These are phyloP conservation scores for Cotesia vestalis DNA, from an alignment of 1,140 invertebrate species.

Conservation along the genomic window DNA sequence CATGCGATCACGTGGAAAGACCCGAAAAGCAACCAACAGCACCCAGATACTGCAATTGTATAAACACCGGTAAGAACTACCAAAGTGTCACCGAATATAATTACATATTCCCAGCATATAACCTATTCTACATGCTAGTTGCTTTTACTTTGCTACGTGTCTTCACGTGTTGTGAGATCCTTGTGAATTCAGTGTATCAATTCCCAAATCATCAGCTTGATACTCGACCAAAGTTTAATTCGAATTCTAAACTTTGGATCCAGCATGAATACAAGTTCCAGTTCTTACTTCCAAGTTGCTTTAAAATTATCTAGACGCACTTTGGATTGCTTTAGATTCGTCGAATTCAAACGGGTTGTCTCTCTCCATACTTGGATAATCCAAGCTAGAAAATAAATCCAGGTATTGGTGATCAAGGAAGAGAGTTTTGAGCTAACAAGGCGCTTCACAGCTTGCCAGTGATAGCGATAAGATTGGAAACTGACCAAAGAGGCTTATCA, in stretches of 20 bases:
- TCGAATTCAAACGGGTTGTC: too few species aligned
- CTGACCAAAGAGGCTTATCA: slow-evolving; percentile 20
- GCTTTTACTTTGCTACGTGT: slow-evolving; percentile 64
- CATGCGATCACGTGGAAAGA: slow-evolving; percentile 36
- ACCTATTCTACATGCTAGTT: slow-evolving; percentile 58
- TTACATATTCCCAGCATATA: slow-evolving; percentile 47
- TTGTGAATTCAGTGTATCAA: slow-evolving; percentile 9
- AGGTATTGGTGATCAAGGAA: too few species aligned
- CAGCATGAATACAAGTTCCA: too few species aligned
- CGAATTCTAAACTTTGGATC: too few species aligned
- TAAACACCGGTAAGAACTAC: too few species aligned
- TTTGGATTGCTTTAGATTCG: too few species aligned
- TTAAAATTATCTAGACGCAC: too few species aligned
- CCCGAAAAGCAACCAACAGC: not conserved
- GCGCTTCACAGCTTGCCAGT: slow-evolving; percentile 15
- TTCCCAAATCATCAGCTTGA: not conserved
- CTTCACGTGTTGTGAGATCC: slow-evolving; percentile 19
- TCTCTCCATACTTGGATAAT: too few species aligned
- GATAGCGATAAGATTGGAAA: slow-evolving; percentile 16
- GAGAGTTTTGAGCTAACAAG: not conserved
- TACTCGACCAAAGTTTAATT: too few species aligned
- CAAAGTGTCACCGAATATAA: not conserved
- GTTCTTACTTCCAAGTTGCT: too few species aligned
- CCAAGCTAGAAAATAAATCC: too few species aligned
- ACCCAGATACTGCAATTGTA: too few species aligned